A percentile compares a stretch with the other conserved stretches of the same genome.
These are phyloP conservation scores for Trachelus troglodyta DNA, from an alignment of 2,888 invertebrate species.

Conservation along the genomic window DNA sequence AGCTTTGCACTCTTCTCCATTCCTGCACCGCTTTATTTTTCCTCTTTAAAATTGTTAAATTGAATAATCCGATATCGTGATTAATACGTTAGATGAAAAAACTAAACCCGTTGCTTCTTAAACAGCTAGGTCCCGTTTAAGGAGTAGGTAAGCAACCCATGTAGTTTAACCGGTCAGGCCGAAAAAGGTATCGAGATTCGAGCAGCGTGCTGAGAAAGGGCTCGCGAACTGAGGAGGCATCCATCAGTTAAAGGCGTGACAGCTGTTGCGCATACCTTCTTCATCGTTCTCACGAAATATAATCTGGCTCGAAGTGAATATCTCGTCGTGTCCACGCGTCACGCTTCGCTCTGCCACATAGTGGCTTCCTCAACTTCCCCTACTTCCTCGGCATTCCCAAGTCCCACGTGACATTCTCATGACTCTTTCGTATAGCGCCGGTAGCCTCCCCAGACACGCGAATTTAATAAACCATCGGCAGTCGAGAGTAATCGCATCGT, in stretches of 20 bases:
- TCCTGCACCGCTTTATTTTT: neutral
- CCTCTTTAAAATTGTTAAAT: neutral
- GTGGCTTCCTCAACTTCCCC: neutral
- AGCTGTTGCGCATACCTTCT: slow-evolving; percentile 15
- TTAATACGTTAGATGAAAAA: neutral
- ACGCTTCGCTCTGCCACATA: neutral
- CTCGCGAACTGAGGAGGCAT: neutral
- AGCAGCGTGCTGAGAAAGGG: neutral
- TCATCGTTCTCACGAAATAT: slow-evolving; percentile 22
- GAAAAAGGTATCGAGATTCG: neutral
- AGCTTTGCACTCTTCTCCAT: neutral
- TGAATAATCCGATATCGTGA: neutral
- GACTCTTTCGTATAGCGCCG: too few relatives aligned
- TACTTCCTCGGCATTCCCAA: neutral
- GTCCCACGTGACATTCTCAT: neutral
- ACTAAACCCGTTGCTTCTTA: neutral
- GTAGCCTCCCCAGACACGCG: neutral
- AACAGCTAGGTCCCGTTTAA: neutral
- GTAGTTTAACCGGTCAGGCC: neutral
- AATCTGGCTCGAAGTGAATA: slow-evolving; percentile 22
- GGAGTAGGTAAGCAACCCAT: neutral
- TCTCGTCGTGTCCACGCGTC: slow-evolving; percentile 8
- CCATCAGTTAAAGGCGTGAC: slow-evolving; percentile 10
- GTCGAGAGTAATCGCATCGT: too few relatives aligned
- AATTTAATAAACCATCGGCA: neutral